Percentiles rank a stretch among this genome's conserved stretches.
phyloP scores from a whole-genome alignment of 2,113 vertebrate species.

The Centropristis striata region DNA sequence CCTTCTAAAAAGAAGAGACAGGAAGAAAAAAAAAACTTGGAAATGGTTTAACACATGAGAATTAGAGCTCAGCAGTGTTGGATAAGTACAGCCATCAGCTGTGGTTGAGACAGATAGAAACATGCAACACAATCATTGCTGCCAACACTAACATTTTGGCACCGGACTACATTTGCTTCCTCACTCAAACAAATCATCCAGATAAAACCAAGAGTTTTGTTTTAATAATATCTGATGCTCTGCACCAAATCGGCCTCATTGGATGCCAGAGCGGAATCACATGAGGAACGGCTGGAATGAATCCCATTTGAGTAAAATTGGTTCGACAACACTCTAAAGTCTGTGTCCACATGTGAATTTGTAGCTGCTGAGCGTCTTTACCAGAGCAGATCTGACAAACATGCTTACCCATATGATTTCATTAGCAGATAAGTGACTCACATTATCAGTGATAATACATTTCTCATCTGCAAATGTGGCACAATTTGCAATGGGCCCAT shows the following conservation, averaged over 20 bases:
- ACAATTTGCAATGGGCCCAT: not conserved
- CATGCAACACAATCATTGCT: slow-evolving; percentile 52
- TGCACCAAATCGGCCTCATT: slow-evolving; percentile 24
- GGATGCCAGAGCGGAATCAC: not conserved
- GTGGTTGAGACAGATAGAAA: slow-evolving; percentile 49
- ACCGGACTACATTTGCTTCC: slow-evolving; percentile 22
- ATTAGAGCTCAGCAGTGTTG: slow-evolving; percentile 49
- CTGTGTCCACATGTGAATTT: not conserved
- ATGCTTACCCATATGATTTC: not conserved
- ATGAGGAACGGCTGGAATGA: slow-evolving; percentile 8
- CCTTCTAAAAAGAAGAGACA: not conserved
- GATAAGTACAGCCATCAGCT: slow-evolving; percentile 51
- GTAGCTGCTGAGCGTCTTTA: not conserved
- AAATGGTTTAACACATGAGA: slow-evolving; percentile 32
- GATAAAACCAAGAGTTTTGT: slow-evolving; percentile 53
- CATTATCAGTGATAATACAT: not conserved
- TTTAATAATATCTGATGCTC: slow-evolving; percentile 50
- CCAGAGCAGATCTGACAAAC: slow-evolving; percentile 17
- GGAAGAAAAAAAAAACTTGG: not conserved
- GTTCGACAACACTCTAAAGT: not conserved
- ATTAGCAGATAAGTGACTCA: slow-evolving; percentile 10
- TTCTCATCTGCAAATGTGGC: not conserved
- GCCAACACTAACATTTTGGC: slow-evolving; percentile 54
- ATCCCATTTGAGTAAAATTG: slow-evolving; percentile 5
- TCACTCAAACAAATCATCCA: slow-evolving; percentile 40